phyloP scores from a whole-genome alignment of 2,888 invertebrate genomes.

The Ditula angustiorana region DNA sequence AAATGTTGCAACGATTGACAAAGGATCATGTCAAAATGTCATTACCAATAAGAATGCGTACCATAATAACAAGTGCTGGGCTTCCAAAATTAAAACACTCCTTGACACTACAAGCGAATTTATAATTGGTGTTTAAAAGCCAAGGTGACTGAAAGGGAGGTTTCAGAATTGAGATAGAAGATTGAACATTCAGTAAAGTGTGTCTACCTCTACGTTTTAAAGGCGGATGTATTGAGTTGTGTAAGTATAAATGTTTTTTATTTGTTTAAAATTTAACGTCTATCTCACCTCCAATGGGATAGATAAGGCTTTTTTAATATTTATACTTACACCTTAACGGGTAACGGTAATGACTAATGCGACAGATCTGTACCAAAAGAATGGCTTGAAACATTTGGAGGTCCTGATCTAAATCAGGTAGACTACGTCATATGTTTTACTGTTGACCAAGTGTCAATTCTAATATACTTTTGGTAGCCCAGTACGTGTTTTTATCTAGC shows the following conservation, averaged over 20 bases:
- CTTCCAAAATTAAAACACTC: background rate
- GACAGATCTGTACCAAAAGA: background rate
- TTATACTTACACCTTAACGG: background rate
- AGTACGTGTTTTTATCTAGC: background rate
- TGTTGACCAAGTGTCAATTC: too few species aligned
- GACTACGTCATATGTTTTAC: background rate
- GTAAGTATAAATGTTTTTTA: conserved; percentile 1
- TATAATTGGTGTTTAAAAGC: too few species aligned
- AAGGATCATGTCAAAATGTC: background rate
- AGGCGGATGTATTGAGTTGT: background rate
- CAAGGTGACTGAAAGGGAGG: too few species aligned
- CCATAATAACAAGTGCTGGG: background rate
- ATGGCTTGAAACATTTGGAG: too few species aligned
- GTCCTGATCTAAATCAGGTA: too few species aligned
- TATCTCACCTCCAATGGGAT: background rate
- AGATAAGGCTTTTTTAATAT: background rate
- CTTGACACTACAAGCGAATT: background rate
- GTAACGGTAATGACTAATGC: background rate
- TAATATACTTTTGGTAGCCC: background rate
- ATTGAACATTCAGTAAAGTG: background rate
- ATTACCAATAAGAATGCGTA: background rate
- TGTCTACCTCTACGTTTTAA: background rate
- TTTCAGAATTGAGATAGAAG: background rate
- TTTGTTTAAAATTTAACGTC: background rate
- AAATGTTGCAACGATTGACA: background rate